Conservation (phyloP, 2,888 invertebrate genomes). For the Nymphalis c-album region DNA sequence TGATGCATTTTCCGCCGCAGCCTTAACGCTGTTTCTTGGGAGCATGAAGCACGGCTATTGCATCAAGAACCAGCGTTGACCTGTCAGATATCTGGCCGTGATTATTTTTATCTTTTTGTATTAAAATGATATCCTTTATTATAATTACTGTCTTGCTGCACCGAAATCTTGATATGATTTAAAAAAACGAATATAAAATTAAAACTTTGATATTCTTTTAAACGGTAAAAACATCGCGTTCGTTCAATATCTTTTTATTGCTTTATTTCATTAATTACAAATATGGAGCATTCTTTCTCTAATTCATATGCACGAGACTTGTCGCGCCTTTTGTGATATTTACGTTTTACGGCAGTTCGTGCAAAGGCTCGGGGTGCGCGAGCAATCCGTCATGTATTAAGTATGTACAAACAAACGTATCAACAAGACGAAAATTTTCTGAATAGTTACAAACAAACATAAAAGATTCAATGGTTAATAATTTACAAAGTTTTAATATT, state of each 20-base stretch:
- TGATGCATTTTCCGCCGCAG: too few species aligned
- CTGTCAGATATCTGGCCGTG: too few species aligned
- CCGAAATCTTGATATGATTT: too few species aligned
- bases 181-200: too few species aligned
- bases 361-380: conserved; percentile 18
- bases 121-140: too few species aligned
- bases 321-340: conserved; percentile 24
- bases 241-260: background rate
- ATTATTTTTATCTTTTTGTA: too few species aligned
- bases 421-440: conserved; percentile 16
- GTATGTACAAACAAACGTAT: conserved; percentile 21
- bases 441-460: conserved; percentile 14
- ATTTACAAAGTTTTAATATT: conserved; percentile 19
- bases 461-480: conserved; percentile 10
- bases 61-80: too few species aligned
- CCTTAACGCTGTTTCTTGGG: too few species aligned
- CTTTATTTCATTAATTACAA: background rate
- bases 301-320: conserved; percentile 13
- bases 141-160: too few species aligned
- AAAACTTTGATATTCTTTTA: background rate
- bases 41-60: too few species aligned
- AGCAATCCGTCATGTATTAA: conserved; percentile 16
- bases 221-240: too few species aligned
- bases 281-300: background rate
- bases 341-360: conserved; percentile 23